Base-by-base conservation (phyloP, 2,797 vertebrate genomes). In the Melanotaenia pygmaea region DNA sequence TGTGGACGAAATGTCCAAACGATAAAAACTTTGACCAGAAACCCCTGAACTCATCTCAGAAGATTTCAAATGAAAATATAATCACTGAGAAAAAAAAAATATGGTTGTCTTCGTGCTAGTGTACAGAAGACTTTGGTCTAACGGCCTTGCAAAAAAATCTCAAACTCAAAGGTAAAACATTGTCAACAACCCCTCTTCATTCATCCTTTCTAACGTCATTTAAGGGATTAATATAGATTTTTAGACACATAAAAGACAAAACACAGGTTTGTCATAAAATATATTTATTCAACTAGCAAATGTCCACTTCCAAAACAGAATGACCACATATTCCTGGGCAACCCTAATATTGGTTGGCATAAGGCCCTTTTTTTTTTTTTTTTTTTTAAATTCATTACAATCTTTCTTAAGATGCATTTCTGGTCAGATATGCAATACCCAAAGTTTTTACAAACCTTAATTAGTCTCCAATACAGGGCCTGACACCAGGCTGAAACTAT, bases 201-300 rank as follows among this genome's bases (percentile, higher is more conserved):
- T 40, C 13, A 26, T 12, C 12, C 22, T 5, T 26, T 16, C 3
- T 4, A 18, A 43, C 14, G 16, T 43, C 5, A 4, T 14, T 43
- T 43, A 1, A 1, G 13, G 14, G 1, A 37, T 16, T 43, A 6
- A 43, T 5, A 18, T 4, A 43, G 40, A 16, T 43, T 16, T 43
- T 18, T 16, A 43, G 40, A 40, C 50, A 86, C 32, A 75, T 34
- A 67, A 58, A 78, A 81, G 61, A 81, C 7, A 16, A 16, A 59
- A 67, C 58, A 70, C 66, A 76, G 30, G 10, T 77, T 72, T 61
- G 67, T 93, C 86, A 77, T 89, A 93, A 93, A 94, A 92, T 92
- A 91, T 80, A 87, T 95, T 94, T 94, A 92, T 90, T 94, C 22
- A 67, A 82, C 80, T 86, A 83, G 76, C 86, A 90, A 92, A 92